Percentiles rank a stretch among this genome's conserved stretches.
These are phyloP conservation scores for Gracilinanus agilis DNA, from an alignment of 2,113 vertebrate genomes.

Conservation along the genomic window DNA sequence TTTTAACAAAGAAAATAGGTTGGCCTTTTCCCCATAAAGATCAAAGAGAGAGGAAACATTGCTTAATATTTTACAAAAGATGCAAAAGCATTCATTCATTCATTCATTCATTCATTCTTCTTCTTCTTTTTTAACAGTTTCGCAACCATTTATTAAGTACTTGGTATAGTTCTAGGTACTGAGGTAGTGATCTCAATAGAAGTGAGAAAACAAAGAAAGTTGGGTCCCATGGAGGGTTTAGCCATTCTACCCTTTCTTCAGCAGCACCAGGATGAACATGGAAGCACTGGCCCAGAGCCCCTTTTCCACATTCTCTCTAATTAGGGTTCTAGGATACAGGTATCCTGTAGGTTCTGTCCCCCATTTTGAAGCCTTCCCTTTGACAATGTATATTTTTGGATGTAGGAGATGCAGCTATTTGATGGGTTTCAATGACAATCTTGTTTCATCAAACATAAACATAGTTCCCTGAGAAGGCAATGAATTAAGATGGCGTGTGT, in stretches of 20 bases:
- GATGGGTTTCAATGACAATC: slow-evolving; percentile 51
- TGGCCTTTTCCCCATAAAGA: neutral
- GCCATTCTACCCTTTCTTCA: neutral
- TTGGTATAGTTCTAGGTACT: neutral
- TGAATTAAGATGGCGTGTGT: neutral
- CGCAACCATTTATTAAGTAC: neutral
- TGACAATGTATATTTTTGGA: slow-evolving; percentile 38
- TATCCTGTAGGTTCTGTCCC: neutral
- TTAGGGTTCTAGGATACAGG: neutral
- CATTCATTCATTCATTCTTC: too few species aligned
- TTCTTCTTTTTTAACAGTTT: too few species aligned
- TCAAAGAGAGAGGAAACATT: neutral
- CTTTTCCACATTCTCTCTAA: neutral
- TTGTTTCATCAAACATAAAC: too few species aligned
- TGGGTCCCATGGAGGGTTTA: neutral
- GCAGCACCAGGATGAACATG: neutral
- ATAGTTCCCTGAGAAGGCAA: slow-evolving; percentile 38
- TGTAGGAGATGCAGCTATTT: slow-evolving; percentile 35
- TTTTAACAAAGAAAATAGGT: neutral
- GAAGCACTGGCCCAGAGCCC: neutral
- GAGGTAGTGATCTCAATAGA: neutral
- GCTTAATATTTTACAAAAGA: neutral
- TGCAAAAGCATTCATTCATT: neutral
- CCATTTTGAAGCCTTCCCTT: slow-evolving; percentile 31
- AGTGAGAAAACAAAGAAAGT: neutral